phyloP scores from a whole-genome alignment of 2,113 vertebrate species.

The Poicephalus gulielmi region DNA sequence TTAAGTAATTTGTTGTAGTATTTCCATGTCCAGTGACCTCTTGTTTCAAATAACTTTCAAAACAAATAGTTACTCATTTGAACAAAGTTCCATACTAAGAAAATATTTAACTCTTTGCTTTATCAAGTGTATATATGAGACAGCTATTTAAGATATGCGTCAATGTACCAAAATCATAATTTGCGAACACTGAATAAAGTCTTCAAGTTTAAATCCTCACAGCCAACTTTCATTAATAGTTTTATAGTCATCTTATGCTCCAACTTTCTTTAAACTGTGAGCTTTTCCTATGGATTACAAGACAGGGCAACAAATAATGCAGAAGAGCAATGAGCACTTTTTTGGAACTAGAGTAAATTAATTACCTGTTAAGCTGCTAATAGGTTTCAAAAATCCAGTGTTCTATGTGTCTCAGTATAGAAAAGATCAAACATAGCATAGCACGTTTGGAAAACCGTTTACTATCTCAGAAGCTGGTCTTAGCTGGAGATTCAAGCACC shows the following conservation, averaged over 20 bases:
- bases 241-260: neutral
- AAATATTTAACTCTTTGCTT: neutral
- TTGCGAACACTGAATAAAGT: neutral
- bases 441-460: neutral
- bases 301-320: neutral
- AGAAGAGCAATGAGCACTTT: neutral
- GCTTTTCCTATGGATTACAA: neutral
- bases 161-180: neutral
- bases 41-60: neutral
- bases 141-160: fast-evolving
- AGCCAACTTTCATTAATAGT: neutral
- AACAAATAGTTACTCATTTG: neutral
- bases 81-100: neutral
- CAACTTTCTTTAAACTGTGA: neutral
- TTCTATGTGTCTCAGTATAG: neutral
- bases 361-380: neutral
- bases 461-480: neutral
- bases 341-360: neutral
- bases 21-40: neutral
- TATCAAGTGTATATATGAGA: neutral
- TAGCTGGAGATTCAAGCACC: neutral
- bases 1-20: neutral
- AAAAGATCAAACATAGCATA: neutral
- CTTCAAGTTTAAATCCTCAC: neutral
- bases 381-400: neutral